Evolutionary conservation across 64 coral and sea anemone species (phyloP).

Genomic region (Hydrozoanthus tunicans): DNA sequence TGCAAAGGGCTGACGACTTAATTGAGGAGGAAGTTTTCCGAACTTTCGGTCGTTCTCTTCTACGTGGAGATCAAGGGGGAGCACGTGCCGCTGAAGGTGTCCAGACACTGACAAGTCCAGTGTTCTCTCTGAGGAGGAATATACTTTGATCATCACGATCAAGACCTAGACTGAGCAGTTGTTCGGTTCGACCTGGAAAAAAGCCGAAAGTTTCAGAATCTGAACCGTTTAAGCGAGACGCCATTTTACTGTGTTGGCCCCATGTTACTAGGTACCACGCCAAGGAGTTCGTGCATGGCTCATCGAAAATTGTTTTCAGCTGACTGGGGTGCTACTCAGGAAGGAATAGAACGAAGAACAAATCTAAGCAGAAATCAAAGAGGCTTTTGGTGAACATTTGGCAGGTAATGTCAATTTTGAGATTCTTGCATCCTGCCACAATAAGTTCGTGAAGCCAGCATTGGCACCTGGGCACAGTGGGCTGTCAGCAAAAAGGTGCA

Average conservation of each 20-base stretch:
- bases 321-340: slow-evolving; percentile 1
- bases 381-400: not conserved
- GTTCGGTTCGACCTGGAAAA: not conserved
- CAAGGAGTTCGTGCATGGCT: not conserved
- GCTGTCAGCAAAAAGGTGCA: not conserved
- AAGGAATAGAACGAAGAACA: slow-evolving; percentile 1
- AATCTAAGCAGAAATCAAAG: slow-evolving; percentile 13
- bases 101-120: not conserved
- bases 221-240: not conserved
- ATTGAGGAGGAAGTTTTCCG: slow-evolving; percentile 14
- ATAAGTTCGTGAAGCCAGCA: not conserved
- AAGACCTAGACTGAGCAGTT: not conserved
- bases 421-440: not conserved
- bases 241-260: not conserved
- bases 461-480: not conserved
- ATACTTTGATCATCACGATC: not conserved
- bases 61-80: not conserved
- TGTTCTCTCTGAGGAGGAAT: slow-evolving; percentile 12
- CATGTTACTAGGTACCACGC: not conserved
- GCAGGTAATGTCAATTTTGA: not conserved
- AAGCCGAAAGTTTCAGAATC: slow-evolving; percentile 1
- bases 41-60: slow-evolving; percentile 1
- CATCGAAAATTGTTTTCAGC: not conserved
- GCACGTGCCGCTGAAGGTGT: not conserved
- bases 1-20: not conserved